Conservation (phyloP, 2,888 invertebrate genomes). For the Emmelina monodactyla region DNA sequence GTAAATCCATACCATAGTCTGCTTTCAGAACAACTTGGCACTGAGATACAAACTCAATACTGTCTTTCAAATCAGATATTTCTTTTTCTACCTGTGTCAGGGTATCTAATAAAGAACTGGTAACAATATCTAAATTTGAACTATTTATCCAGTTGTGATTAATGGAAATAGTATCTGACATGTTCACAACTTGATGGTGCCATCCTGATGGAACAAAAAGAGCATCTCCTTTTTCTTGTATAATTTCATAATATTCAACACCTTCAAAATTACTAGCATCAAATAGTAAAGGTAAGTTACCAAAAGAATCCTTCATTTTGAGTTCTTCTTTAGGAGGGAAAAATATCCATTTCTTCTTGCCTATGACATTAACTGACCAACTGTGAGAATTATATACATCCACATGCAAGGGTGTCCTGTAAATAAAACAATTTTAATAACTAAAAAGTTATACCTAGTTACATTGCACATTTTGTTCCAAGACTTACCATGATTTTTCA, state of each 20-base stretch:
- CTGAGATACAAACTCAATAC: constrained; percentile 73
- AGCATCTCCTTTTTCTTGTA: constrained; percentile 86
- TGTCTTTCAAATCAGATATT: constrained; percentile 78
- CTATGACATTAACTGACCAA: constrained; percentile 96
- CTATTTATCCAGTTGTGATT: constrained; percentile 99
- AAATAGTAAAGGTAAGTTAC: constrained; percentile 70
- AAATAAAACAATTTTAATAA: constrained; percentile 14
- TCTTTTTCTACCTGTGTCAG: constrained; percentile 76
- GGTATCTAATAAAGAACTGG: constrained; percentile 71
- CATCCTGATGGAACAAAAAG: constrained; percentile 97
- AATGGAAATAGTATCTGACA: constrained; percentile 92
- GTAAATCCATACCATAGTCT: constrained; percentile 79
- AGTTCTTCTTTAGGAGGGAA: constrained; percentile 85
- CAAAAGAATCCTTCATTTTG: constrained; percentile 68
- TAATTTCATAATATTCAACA: constrained; percentile 68
- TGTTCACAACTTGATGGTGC: constrained; percentile 96
- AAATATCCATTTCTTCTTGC: constrained; percentile 89
- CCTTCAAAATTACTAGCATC: constrained; percentile 23
- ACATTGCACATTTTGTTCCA: too few relatives aligned
- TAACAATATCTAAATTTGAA: constrained; percentile 80
- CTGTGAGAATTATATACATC: constrained; percentile 96
- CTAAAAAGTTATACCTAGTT: constrained; percentile 3
- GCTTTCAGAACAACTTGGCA: constrained; percentile 84
- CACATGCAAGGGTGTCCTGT: constrained; percentile 95
- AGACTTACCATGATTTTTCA: constrained; percentile 86